Percentiles rank a stretch among this genome's conserved stretches.
These are phyloP conservation scores for Lepus townsendii DNA, from an alignment of 2,797 vertebrate species.

Conservation along the genomic window DNA sequence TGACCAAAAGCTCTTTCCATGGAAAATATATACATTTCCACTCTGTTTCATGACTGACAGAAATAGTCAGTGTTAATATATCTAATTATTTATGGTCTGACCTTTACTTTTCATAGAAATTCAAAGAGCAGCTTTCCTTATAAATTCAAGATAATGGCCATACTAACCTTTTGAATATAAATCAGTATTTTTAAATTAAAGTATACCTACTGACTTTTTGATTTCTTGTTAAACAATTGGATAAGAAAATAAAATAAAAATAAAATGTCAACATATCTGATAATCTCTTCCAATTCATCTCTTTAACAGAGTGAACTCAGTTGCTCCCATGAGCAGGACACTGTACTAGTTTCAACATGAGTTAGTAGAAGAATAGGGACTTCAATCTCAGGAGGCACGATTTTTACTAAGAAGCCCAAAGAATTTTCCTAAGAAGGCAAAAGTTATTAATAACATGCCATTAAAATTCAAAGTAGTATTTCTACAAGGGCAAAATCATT, in stretches of 20 bases:
- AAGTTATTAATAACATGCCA: slow-evolving; percentile 55
- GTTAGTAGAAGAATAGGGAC: background rate
- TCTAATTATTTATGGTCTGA: slow-evolving; percentile 67
- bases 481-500: slow-evolving; percentile 60
- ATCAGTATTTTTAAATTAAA: slow-evolving; percentile 68
- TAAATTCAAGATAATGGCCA: slow-evolving; percentile 59
- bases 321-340: background rate
- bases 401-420: slow-evolving; percentile 46
- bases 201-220: slow-evolving; percentile 3
- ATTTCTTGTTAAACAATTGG: slow-evolving; percentile 65
- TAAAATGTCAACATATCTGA: background rate
- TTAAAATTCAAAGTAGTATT: slow-evolving; percentile 61
- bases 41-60: slow-evolving; percentile 40
- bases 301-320: background rate
- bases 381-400: slow-evolving; percentile 36
- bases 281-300: slow-evolving; percentile 41
- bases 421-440: slow-evolving; percentile 52
- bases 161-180: slow-evolving; percentile 62
- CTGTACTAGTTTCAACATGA: background rate
- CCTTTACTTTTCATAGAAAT: slow-evolving; percentile 67
- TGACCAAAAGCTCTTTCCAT: slow-evolving; percentile 44
- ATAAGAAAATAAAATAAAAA: slow-evolving; percentile 60
- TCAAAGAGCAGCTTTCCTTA: slow-evolving; percentile 58
- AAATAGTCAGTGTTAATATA: slow-evolving; percentile 55
- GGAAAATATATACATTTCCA: slow-evolving; percentile 59